phyloP scores from a whole-genome alignment of 2,888 invertebrate genomes.

The Crematogaster levior region DNA sequence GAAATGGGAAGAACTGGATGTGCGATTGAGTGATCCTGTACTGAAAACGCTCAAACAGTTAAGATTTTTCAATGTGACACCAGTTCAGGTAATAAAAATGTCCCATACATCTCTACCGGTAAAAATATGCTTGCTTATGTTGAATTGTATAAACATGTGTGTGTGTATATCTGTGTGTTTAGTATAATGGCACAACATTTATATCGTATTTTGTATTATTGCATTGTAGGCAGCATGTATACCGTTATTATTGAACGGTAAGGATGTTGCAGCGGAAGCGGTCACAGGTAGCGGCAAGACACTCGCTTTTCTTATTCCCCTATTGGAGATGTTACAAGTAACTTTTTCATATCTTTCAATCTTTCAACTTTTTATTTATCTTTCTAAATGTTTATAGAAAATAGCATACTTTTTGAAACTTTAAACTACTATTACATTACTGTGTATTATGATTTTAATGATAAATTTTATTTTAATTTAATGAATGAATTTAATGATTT shows the following conservation, averaged over 20 bases:
- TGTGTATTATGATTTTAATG: no score
- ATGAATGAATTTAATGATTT: no score
- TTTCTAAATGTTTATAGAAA: not conserved
- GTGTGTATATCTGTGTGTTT: not conserved
- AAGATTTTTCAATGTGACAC: conserved; percentile 88
- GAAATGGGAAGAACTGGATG: conserved; percentile 86
- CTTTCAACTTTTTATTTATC: not conserved
- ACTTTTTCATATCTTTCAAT: not conserved
- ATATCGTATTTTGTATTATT: conserved; percentile 42
- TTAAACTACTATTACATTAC: no score
- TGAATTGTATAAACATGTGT: no score
- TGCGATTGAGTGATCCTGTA: conserved; percentile 85
- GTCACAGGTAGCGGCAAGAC: conserved; percentile 99
- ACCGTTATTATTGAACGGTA: conserved; percentile 94
- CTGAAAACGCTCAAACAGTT: conserved; percentile 86
- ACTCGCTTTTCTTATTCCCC: conserved; percentile 96
- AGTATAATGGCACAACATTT: not conserved
- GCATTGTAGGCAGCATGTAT: conserved; percentile 92
- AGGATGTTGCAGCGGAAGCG: conserved; percentile 99
- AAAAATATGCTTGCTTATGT: no score
- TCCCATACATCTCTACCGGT: no score
- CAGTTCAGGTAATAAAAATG: conserved; percentile 86
- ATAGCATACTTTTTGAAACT: not conserved
- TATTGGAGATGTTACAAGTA: conserved; percentile 93
- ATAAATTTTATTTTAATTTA: no score